Evolutionary conservation across 2,888 invertebrate species (phyloP).

Genomic region (Cosmia pyralina): DNA sequence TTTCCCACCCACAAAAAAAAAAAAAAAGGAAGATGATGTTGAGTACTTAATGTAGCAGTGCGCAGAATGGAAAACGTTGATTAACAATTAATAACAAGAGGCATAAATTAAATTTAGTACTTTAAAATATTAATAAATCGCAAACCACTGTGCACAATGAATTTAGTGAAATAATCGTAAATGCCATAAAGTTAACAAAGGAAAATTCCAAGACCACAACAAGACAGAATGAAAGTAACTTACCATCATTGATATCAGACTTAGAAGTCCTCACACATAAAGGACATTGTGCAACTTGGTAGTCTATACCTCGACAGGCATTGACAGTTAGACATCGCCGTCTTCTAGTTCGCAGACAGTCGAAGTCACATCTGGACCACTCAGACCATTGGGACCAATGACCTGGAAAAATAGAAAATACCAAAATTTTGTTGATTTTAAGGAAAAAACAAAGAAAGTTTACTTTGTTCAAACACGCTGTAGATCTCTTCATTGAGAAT

Average conservation of each 20-base stretch:
- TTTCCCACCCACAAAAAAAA: no score
- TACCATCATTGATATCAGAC: conserved; percentile 82
- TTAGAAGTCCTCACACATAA: conserved; percentile 86
- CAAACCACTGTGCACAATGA: not conserved
- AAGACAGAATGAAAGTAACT: conserved; percentile 41
- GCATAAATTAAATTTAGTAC: not conserved
- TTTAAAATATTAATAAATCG: no score
- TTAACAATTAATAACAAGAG: not conserved
- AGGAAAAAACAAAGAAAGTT: not conserved
- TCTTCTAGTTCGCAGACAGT: conserved; percentile 96
- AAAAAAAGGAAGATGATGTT: no score
- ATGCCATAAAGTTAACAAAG: not conserved
- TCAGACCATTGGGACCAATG: conserved; percentile 96
- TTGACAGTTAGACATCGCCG: conserved; percentile 91
- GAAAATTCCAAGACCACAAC: not conserved
- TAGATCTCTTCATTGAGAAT: not conserved
- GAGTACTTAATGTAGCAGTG: not conserved
- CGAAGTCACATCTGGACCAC: conserved; percentile 97
- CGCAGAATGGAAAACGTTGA: not conserved
- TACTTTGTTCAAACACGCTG: not conserved
- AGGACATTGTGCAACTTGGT: conserved; percentile 84
- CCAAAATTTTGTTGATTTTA: not conserved
- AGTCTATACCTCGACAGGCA: conserved; percentile 83
- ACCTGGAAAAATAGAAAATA: conserved; percentile 82
- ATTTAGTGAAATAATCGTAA: not conserved